A percentile compares a stretch with the other conserved stretches of the same genome.
Evolutionary conservation across 2,113 vertebrate species (phyloP).

Genomic region (Rallus limicola): DNA sequence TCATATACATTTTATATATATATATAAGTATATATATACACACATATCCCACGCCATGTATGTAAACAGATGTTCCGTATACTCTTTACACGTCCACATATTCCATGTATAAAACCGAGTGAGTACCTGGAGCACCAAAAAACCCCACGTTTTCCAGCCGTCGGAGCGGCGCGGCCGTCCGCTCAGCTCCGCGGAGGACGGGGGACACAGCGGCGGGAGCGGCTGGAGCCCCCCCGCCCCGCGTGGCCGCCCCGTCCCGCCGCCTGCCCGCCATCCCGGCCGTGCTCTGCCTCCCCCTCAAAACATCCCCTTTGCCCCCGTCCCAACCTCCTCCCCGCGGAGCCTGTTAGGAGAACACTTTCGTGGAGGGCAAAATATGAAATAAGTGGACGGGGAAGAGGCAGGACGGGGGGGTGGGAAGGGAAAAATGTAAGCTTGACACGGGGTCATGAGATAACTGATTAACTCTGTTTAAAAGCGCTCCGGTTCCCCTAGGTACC

Average conservation of each 20-base stretch:
- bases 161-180: neutral
- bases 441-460: slow-evolving; percentile 72
- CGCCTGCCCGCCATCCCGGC: neutral
- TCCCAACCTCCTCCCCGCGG: neutral
- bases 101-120: neutral
- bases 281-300: neutral
- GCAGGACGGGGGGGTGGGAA: slow-evolving; percentile 1
- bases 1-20: fast-evolving
- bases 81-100: neutral
- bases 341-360: slow-evolving; percentile 24
- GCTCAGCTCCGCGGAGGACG: neutral
- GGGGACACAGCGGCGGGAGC: neutral
- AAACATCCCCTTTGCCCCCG: too few relatives aligned
- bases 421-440: slow-evolving; percentile 68
- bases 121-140: neutral
- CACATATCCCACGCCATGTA: neutral
- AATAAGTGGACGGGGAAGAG: slow-evolving; percentile 2
- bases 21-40: fast-evolving
- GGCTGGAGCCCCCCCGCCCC: neutral
- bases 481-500: slow-evolving; percentile 56
- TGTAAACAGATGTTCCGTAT: neutral
- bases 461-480: slow-evolving; percentile 69
- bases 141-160: neutral
- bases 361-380: slow-evolving; percentile 16
- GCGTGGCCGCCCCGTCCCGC: neutral